Evolutionary conservation across 2,797 vertebrate species (phyloP), one percentile per base, ranked within the genome.

Genomic region (Selene dorsalis): DNA sequence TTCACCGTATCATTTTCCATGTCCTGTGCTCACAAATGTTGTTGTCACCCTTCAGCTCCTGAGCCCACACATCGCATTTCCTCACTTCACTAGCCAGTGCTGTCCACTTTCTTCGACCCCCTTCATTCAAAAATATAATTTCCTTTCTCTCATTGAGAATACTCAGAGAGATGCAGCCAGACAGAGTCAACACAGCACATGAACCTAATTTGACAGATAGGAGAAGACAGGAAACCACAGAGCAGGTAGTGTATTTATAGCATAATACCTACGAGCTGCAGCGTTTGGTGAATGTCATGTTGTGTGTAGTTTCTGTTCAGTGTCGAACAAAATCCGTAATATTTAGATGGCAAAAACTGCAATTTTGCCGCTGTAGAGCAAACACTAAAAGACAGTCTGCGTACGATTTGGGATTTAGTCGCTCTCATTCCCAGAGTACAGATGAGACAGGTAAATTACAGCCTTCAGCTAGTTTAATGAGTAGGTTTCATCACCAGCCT

Each of bases 401-500:
- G 0, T 38, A 22, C 41, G 55, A 35, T 55, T 67, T 39, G 65
- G 13, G 75, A 73, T 73, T 68, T 52, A n/a, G 64, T 10, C 1
- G 5, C n/a, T 65, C 38, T 78, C 28, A n/a, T 59, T 67, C 50
- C 28, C 17, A 55, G 30, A 58, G 47, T 6, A 17, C 75, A 65
- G 81, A 78, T 63, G 32, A 47, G 65, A 61, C 59, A 74, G 76
- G 73, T 73, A 77, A 88, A 90, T 91, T 84, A 72, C 78, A 83
- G 81, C 73, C 53, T 79, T 90, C 61, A 71, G 82, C 43, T 67
- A 38, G 79, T 69, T 82, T 89, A 90, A 91, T 88, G 48, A 82
- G 56, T 20, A 28, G 81, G 69, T 78, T 83, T 84, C 71, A 79
- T 79, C 52, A 62, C 4, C 4, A 72, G 58, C 52, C 56, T 4